Conservation (phyloP, 1,140 invertebrate species). For the Apis cerana region DNA sequence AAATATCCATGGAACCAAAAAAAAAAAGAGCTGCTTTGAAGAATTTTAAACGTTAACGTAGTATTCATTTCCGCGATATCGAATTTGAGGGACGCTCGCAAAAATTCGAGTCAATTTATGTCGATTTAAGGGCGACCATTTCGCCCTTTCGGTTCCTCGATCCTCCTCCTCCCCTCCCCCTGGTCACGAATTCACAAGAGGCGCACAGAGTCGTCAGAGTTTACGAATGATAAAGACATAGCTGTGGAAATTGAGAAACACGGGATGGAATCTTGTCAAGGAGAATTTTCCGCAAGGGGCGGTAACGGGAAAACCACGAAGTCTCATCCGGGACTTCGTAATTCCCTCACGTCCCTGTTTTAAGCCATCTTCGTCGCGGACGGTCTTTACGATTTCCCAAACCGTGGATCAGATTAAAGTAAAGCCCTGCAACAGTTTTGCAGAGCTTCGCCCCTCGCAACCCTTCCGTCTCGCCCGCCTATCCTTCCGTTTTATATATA, state of each 20-base stretch:
- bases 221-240: slow-evolving; percentile 48
- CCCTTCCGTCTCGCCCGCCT: neutral
- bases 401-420: slow-evolving; percentile 60
- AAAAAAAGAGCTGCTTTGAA: no score
- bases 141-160: no score
- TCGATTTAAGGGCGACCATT: no score
- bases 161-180: neutral
- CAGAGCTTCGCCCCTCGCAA: slow-evolving; percentile 16
- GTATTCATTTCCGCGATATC: no score
- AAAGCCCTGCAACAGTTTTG: slow-evolving; percentile 60
- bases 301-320: slow-evolving; percentile 50
- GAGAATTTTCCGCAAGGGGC: slow-evolving; percentile 50
- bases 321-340: slow-evolving; percentile 57
- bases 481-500: neutral
- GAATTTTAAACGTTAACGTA: no score
- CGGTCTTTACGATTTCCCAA: slow-evolving; percentile 60
- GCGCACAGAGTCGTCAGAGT: slow-evolving; percentile 17
- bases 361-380: slow-evolving; percentile 60
- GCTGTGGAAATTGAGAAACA: slow-evolving; percentile 56
- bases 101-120: no score
- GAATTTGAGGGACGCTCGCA: no score
- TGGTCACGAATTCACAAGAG: neutral
- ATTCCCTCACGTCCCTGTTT: slow-evolving; percentile 61
- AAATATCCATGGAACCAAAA: no score
- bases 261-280: slow-evolving; percentile 55